Conservation (phyloP, 2,888 invertebrate species). For the Gisinianus flammeolus region DNA sequence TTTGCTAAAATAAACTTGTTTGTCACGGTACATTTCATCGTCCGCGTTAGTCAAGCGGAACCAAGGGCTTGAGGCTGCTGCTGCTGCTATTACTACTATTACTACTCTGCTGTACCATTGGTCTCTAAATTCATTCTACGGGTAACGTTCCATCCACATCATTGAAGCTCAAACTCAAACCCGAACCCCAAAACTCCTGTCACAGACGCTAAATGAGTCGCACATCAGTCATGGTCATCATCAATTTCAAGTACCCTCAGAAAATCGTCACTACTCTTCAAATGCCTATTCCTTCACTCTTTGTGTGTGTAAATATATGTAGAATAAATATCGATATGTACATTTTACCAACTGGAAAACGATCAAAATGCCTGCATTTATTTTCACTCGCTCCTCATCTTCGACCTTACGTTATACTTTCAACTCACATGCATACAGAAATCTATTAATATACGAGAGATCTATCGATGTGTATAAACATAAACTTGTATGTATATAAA, state of each 20-base stretch:
- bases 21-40: conserved; percentile 19
- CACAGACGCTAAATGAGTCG: too few species aligned
- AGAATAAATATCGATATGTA: conserved; percentile 8
- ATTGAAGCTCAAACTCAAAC: too few species aligned
- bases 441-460: neutral
- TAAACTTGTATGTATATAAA: neutral
- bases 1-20: conserved; percentile 24
- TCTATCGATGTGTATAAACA: neutral
- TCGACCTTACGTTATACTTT: neutral
- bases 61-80: conserved; percentile 14
- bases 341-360: neutral
- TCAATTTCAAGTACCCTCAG: conserved; percentile 5
- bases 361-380: neutral
- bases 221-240: too few species aligned
- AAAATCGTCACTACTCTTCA: neutral
- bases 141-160: too few species aligned
- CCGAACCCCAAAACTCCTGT: too few species aligned
- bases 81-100: too few species aligned
- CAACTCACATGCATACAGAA: neutral
- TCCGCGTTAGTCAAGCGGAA: conserved; percentile 2
- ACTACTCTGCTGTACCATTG: too few species aligned
- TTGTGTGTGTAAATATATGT: conserved; percentile 12
- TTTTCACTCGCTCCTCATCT: neutral
- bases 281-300: neutral
- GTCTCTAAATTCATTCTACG: too few species aligned